Conservation (phyloP, 2,113 vertebrate species). For the Gymnorhina tibicen region DNA sequence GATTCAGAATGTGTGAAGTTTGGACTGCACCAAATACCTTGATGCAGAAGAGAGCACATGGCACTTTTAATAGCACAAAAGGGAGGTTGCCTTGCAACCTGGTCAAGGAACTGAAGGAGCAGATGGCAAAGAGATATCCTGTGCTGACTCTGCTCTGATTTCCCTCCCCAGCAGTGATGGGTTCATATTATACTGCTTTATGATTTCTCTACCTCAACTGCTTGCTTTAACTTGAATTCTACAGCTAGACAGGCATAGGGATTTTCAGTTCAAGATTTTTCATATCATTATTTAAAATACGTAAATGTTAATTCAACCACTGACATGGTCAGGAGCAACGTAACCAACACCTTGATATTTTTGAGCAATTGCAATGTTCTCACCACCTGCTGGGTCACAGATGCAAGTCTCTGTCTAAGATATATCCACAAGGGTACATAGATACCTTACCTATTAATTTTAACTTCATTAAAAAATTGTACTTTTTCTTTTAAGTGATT, state of each 20-base stretch:
- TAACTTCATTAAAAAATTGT: background rate
- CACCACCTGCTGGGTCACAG: background rate
- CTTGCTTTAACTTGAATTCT: background rate
- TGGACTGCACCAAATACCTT: background rate
- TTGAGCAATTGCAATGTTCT: background rate
- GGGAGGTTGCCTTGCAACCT: background rate
- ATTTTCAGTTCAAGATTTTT: background rate
- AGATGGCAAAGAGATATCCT: conserved; percentile 15
- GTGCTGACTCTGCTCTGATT: background rate
- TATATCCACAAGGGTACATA: background rate
- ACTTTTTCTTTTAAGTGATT: background rate
- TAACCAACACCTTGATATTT: background rate
- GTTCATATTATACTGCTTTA: background rate
- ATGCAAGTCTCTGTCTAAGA: background rate
- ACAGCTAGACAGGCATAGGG: background rate
- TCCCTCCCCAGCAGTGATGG: background rate
- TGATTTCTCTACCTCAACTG: background rate
- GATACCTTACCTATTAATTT: background rate
- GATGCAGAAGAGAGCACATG: background rate
- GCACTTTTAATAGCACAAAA: background rate
- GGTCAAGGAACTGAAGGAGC: background rate
- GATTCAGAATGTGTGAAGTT: background rate
- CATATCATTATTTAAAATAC: background rate
- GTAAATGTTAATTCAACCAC: background rate
- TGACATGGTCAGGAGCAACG: background rate